phyloP scores from a whole-genome alignment of 2,113 vertebrate species.

The Rhodinocichla rosea region DNA sequence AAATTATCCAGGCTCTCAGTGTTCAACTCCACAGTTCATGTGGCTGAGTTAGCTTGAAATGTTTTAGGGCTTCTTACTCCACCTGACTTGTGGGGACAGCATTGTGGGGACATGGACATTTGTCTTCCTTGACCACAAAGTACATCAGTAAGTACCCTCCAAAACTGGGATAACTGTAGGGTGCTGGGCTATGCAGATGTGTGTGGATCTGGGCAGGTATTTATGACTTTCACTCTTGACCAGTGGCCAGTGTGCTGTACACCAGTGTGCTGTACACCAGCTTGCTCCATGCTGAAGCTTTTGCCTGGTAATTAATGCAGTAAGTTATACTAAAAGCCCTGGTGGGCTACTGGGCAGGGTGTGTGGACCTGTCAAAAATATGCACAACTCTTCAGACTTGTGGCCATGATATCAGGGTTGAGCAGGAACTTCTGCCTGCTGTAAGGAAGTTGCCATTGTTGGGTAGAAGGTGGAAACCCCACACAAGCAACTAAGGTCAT shows the following conservation, averaged over 20 bases:
- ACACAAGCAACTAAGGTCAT: not conserved
- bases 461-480: not conserved
- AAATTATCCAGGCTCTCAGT: not conserved
- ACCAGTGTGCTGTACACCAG: not conserved
- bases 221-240: not conserved
- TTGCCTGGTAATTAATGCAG: not conserved
- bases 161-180: not conserved
- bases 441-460: not conserved
- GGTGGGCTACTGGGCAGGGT: not conserved
- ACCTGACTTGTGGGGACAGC: not conserved
- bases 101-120: not conserved
- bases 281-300: not conserved
- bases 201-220: not conserved
- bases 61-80: not conserved
- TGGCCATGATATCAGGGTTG: not conserved
- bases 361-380: not conserved
- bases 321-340: not conserved
- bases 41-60: not conserved
- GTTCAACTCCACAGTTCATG: not conserved
- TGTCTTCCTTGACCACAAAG: not conserved
- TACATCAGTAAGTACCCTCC: not conserved
- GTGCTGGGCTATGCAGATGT: not conserved
- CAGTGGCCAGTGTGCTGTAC: not conserved
- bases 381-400: not conserved
- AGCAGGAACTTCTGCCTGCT: not conserved